A percentile compares a stretch with the other conserved stretches of the same genome.
Conservation (phyloP, 2,113 vertebrate species). For the Alethe castanea region DNA sequence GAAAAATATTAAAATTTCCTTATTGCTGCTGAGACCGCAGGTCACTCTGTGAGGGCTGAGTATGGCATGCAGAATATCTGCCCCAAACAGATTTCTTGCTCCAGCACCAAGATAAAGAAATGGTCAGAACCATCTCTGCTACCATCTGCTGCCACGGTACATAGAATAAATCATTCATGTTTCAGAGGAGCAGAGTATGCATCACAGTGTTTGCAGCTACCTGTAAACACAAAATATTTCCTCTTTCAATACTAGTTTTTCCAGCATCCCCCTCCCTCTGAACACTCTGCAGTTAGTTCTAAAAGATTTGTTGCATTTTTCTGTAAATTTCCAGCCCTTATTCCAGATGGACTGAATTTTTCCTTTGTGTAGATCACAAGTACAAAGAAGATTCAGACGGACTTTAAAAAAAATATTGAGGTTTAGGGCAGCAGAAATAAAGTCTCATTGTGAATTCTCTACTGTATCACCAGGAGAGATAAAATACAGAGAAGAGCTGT, state of each 20-base stretch:
- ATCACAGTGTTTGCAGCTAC: background rate
- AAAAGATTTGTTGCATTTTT: background rate
- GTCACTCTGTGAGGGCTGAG: background rate
- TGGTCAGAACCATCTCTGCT: background rate
- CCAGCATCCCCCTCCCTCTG: background rate
- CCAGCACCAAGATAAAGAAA: background rate
- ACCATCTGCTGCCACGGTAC: background rate
- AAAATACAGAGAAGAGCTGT: background rate
- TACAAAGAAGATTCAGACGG: rapidly evolving
- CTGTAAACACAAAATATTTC: background rate
- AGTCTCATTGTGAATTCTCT: background rate
- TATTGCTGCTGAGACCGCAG: background rate
- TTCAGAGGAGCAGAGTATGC: background rate
- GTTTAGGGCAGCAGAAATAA: background rate
- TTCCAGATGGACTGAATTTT: background rate
- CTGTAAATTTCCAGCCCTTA: background rate
- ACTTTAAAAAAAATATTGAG: background rate
- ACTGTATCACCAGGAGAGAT: background rate
- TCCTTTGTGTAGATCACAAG: background rate
- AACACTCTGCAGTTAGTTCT: background rate
- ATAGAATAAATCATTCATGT: background rate
- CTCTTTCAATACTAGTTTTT: background rate
- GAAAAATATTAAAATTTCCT: background rate
- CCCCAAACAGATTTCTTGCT: background rate
- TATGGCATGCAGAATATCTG: background rate